Conservation (phyloP, 1,140 invertebrate species). For the Orussus abietinus region DNA sequence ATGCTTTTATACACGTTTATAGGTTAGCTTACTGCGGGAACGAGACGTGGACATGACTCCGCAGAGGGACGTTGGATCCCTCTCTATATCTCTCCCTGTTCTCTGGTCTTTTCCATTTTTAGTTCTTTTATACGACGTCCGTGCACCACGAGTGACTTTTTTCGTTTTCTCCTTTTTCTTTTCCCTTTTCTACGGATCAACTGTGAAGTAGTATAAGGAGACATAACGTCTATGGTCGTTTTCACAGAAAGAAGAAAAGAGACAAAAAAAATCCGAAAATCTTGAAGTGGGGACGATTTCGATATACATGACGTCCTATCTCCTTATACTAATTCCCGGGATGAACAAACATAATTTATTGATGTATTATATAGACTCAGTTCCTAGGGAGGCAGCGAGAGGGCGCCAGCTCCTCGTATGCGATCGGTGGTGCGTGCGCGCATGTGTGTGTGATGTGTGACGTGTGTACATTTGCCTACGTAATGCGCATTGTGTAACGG, state of each 20-base stretch:
- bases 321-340: too few relatives aligned
- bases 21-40: slow-evolving; percentile 19
- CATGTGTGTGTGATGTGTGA: slow-evolving; percentile 2
- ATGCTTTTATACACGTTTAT: slow-evolving; percentile 7
- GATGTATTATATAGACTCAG: slow-evolving; percentile 27
- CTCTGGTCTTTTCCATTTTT: slow-evolving; percentile 20
- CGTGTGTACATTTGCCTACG: slow-evolving; percentile 8
- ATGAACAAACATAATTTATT: slow-evolving; percentile 42
- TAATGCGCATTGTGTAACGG: slow-evolving; percentile 7
- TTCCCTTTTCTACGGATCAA: too few relatives aligned
- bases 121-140: slow-evolving; percentile 25
- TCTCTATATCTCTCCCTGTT: too few relatives aligned
- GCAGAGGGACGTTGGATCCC: slow-evolving; percentile 13
- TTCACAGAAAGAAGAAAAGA: too few relatives aligned
- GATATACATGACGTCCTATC: too few relatives aligned
- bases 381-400: slow-evolving; percentile 19
- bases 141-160: slow-evolving; percentile 29
- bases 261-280: too few relatives aligned
- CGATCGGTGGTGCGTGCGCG: too few relatives aligned
- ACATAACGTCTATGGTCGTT: too few relatives aligned
- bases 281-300: too few relatives aligned
- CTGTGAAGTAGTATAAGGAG: too few relatives aligned
- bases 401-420: too few relatives aligned
- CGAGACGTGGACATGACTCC: slow-evolving; percentile 19
- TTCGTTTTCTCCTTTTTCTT: too few relatives aligned